These are phyloP conservation scores for Ceratoteleas bidentatus DNA, from an alignment of 1,140 invertebrate genomes.

Conservation along the genomic window DNA sequence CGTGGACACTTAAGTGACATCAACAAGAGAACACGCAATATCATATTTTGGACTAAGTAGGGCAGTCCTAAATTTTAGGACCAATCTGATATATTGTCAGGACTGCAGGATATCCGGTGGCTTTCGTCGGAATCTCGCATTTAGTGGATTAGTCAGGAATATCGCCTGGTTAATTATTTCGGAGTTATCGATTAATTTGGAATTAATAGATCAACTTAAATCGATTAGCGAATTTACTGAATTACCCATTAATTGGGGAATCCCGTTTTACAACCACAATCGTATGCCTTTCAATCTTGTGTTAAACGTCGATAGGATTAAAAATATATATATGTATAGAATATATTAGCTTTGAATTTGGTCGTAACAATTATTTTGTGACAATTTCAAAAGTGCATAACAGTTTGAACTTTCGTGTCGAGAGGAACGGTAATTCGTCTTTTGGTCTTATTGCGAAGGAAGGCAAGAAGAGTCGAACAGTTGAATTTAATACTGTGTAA, in stretches of 20 bases:
- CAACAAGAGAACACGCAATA: conserved; percentile 13
- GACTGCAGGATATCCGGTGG: neutral
- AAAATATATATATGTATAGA: conserved; percentile 1
- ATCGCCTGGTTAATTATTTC: too few species aligned
- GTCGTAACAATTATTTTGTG: conserved; percentile 1
- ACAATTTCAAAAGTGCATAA: conserved; percentile 8
- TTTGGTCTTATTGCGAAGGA: too few species aligned
- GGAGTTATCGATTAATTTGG: too few species aligned
- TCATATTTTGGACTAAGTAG: neutral
- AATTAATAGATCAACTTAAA: too few species aligned
- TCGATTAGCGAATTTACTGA: too few species aligned
- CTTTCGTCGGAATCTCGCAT: too few species aligned
- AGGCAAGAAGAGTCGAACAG: too few species aligned
- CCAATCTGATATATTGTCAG: conserved; percentile 30
- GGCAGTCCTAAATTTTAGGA: conserved; percentile 15
- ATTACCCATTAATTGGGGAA: too few species aligned
- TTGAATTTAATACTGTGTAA: too few species aligned
- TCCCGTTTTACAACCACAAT: too few species aligned
- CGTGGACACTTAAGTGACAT: conserved; percentile 19
- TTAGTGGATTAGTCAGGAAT: too few species aligned
- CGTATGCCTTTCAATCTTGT: neutral
- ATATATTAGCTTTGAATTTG: conserved; percentile 10
- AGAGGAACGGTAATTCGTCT: too few species aligned
- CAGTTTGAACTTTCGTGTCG: conserved; percentile 10
- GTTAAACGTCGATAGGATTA: conserved; percentile 10